Conservation (phyloP, 2,113 vertebrate genomes). For the Tupaia tana region DNA sequence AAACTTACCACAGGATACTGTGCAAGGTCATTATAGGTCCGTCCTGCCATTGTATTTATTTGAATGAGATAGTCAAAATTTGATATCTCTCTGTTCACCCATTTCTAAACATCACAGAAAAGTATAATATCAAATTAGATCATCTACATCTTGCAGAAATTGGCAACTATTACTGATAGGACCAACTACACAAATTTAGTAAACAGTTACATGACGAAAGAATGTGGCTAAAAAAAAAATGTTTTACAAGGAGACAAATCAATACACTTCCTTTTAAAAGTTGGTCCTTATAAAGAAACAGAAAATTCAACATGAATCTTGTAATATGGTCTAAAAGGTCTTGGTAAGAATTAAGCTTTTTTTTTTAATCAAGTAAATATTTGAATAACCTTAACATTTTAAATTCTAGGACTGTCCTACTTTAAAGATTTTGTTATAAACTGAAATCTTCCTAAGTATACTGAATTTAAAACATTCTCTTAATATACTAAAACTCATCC, state of each 20-base stretch:
- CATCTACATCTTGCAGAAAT: not conserved
- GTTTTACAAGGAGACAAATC: slow-evolving; percentile 2
- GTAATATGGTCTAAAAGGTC: not conserved
- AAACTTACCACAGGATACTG: slow-evolving; percentile 96
- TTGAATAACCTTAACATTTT: not conserved
- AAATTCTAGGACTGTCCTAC: not conserved
- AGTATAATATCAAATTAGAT: slow-evolving; percentile 37
- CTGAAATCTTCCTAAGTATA: not conserved
- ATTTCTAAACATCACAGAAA: slow-evolving; percentile 90
- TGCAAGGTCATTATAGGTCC: slow-evolving; percentile 97
- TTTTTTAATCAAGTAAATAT: not conserved
- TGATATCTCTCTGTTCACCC: slow-evolving; percentile 98
- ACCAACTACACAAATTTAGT: not conserved
- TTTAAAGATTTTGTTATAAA: not conserved
- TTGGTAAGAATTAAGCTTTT: not conserved
- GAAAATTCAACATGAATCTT: slow-evolving; percentile 20
- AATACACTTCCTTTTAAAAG: slow-evolving; percentile 18
- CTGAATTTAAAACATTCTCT: not conserved
- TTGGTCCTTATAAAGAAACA: not conserved
- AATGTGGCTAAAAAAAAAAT: not conserved
- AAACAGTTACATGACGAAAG: slow-evolving; percentile 20
- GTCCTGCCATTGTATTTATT: slow-evolving; percentile 97
- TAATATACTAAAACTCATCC: slow-evolving; percentile 1
- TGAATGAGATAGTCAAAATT: slow-evolving; percentile 99
- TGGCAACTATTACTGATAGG: slow-evolving; percentile 22